A percentile compares a stretch with the other conserved stretches of the same genome.
These are phyloP conservation scores for Mastacembelus armatus DNA, from an alignment of 2,797 vertebrate species.

Conservation along the genomic window DNA sequence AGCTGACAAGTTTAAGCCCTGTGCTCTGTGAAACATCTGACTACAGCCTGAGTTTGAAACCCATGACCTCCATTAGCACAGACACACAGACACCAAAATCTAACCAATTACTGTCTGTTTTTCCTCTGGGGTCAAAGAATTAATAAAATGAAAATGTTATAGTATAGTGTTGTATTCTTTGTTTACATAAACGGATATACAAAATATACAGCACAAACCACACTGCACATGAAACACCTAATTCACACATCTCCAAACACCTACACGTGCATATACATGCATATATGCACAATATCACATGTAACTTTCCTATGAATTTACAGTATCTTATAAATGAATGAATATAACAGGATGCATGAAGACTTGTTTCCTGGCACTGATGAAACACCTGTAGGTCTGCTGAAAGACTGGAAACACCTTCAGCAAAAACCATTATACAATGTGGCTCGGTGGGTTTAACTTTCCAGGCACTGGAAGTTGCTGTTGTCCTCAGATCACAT, in stretches of 20 bases:
- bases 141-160: not conserved
- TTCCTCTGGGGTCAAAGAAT: constrained; percentile 10
- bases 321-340: constrained; percentile 30
- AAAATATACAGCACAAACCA: constrained; percentile 8
- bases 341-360: constrained; percentile 18
- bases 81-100: constrained; percentile 6
- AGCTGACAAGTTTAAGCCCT: not conserved
- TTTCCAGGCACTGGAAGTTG: constrained; percentile 59
- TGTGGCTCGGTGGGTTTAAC: constrained; percentile 40
- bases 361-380: constrained; percentile 46
- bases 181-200: too few relatives aligned
- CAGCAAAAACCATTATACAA: constrained; percentile 23
- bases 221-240: not conserved
- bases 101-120: not conserved
- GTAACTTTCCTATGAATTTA: constrained; percentile 13
- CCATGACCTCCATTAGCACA: constrained; percentile 23
- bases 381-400: constrained; percentile 48
- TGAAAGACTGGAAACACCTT: constrained; percentile 56
- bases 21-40: constrained; percentile 10
- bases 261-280: constrained; percentile 10
- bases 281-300: not conserved
- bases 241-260: constrained; percentile 11
- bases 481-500: constrained; percentile 46
- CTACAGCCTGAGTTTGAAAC: constrained; percentile 22
- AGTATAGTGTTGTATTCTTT: not conserved